Conservation (phyloP, 1,140 invertebrate genomes). For the Hypsibius dujardini region DNA sequence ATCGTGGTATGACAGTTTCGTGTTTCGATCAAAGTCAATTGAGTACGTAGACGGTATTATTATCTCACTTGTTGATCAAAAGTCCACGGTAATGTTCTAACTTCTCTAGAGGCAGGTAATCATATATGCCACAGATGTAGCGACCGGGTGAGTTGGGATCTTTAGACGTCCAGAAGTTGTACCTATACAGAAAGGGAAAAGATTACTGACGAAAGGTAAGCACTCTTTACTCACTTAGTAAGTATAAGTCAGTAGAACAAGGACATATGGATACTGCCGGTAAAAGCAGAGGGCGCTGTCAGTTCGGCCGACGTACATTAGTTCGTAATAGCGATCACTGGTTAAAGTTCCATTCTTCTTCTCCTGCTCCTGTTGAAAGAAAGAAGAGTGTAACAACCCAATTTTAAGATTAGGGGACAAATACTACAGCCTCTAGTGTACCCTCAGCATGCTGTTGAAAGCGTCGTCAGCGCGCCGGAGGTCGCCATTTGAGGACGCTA, state of each 20-base stretch:
- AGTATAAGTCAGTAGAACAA: no score
- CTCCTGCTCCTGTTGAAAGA: neutral
- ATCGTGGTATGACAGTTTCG: no score
- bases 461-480: constrained; percentile 27
- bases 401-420: neutral
- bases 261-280: no score
- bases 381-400: neutral
- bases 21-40: neutral
- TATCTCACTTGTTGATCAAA: neutral
- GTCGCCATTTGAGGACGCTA: constrained; percentile 27
- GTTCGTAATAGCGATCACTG: constrained; percentile 13
- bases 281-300: no score
- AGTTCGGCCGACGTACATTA: neutral
- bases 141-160: constrained; percentile 10
- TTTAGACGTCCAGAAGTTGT: neutral
- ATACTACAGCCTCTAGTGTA: constrained; percentile 23
- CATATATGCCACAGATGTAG: constrained; percentile 14
- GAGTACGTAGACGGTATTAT: neutral
- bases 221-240: no score
- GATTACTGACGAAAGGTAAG: no score
- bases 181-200: no score
- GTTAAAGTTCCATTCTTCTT: neutral
- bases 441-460: constrained; percentile 28
- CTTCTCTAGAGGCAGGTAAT: constrained; percentile 3
- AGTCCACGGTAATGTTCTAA: neutral